phyloP scores from a whole-genome alignment of 1,140 invertebrate species.

The Wasmannia auropunctata region DNA sequence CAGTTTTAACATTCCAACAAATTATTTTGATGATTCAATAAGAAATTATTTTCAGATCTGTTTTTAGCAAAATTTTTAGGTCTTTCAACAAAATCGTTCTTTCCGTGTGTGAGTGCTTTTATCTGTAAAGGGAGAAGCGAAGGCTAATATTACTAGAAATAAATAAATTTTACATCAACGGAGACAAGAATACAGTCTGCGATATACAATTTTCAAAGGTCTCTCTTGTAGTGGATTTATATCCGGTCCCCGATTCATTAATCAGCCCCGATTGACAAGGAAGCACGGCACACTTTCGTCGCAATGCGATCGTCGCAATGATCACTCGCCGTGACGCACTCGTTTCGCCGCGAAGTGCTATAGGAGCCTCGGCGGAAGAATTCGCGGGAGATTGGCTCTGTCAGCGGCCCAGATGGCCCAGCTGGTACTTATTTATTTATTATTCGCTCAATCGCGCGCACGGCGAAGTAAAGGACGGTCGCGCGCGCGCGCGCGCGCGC shows the following conservation, averaged over 20 bases:
- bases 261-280: background rate
- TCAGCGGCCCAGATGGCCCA: constrained; percentile 33
- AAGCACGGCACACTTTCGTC: background rate
- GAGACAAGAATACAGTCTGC: background rate
- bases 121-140: background rate
- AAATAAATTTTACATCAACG: background rate
- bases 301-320: background rate
- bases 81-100: too few species aligned
- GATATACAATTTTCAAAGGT: background rate
- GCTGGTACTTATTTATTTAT: constrained; percentile 50
- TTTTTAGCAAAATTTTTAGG: too few species aligned
- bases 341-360: background rate
- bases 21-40: too few species aligned
- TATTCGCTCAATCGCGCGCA: background rate
- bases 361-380: constrained; percentile 13
- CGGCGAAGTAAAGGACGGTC: background rate
- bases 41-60: too few species aligned
- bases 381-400: background rate
- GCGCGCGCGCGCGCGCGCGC: background rate
- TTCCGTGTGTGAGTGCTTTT: too few species aligned
- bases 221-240: background rate
- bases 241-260: background rate
- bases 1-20: too few species aligned
- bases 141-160: background rate
- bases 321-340: background rate